phyloP scores from a whole-genome alignment of 2,797 vertebrate genomes.

The Anguilla megastoma region DNA sequence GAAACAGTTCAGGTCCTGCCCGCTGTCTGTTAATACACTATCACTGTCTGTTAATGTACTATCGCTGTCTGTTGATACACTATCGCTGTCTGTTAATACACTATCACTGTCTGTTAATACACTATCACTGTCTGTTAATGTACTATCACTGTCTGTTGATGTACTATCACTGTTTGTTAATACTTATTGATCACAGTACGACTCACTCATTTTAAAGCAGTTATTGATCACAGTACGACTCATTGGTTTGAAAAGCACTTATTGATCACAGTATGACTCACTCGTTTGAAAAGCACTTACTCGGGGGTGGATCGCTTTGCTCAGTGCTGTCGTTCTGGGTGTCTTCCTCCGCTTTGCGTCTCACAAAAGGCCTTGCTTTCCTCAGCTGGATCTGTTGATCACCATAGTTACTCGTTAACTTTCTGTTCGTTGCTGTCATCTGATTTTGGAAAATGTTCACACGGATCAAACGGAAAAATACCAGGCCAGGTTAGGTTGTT shows the following conservation, averaged over 20 bases:
- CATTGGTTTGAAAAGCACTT: background rate
- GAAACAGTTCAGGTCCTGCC: too few relatives aligned
- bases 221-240: too few relatives aligned
- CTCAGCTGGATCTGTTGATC: constrained; percentile 57
- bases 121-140: too few relatives aligned
- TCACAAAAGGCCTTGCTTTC: constrained; percentile 59
- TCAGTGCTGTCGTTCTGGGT: constrained; percentile 52
- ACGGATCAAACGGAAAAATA: background rate
- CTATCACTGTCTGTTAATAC: too few relatives aligned
- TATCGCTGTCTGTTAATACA: too few relatives aligned
- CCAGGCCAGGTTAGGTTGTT: background rate
- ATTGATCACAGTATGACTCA: background rate
- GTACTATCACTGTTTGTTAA: too few relatives aligned
- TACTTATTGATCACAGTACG: too few relatives aligned
- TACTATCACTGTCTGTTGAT: too few relatives aligned
- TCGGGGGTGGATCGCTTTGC: constrained; percentile 67
- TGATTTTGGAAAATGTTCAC: background rate
- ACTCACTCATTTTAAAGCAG: too few relatives aligned
- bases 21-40: too few relatives aligned
- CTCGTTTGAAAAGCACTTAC: constrained; percentile 57
- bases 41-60: too few relatives aligned
- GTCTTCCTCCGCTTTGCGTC: constrained; percentile 58
- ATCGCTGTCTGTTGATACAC: too few relatives aligned
- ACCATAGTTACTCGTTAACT: background rate
- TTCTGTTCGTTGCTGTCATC: background rate